Evolutionary conservation across 2,888 invertebrate genomes (phyloP), one percentile per base, ranked within the genome.

Genomic region (Pinctada fucata): DNA sequence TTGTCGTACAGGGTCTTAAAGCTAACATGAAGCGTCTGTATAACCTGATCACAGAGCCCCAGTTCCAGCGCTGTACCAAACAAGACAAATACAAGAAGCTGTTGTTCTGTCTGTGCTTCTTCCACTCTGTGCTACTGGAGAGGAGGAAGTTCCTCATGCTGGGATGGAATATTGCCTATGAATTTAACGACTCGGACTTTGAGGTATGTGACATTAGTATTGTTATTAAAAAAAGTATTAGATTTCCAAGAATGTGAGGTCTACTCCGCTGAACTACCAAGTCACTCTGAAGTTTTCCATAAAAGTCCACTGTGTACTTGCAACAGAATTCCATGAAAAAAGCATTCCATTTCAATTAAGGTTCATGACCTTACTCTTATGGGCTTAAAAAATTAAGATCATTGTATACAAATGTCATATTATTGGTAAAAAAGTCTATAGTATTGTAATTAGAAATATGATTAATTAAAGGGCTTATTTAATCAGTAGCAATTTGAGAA

Each of bases 111-210:
- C 94, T 97, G 13, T 96, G 96, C 78, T 97, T 96, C 93, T 97
- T 97, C 93, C 97, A 97, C 92, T 95, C 97, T 52, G 94, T 97
- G 16, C 94, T 97, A 3, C 94, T 97, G 82, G 97, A 97, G 84
- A 94, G 97, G 72, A 96, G 96, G 90, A 95, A 97, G 90, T 97
- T 97, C 93, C 94, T 96, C 72, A 96, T 96, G 93, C 94, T 97
- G 50, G 97, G 97, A 0, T 97, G 97, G 96, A 97, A 97, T 91
- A 96, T 96, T 3, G 93, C 96, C 58, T 97, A 97, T 90, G 96
- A 96, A 92, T 97, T 97, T 91, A 97, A 97, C 88, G 97, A 97
- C 92, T 96, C 97, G 0, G 97, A 97, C 92, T 97, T 97, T 93
- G 96, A 97, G 93, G 96, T 96, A 86, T 78, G 81, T 75, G 31